phyloP scores from a whole-genome alignment of 2,888 invertebrate genomes.

The Lottia gigantea region DNA sequence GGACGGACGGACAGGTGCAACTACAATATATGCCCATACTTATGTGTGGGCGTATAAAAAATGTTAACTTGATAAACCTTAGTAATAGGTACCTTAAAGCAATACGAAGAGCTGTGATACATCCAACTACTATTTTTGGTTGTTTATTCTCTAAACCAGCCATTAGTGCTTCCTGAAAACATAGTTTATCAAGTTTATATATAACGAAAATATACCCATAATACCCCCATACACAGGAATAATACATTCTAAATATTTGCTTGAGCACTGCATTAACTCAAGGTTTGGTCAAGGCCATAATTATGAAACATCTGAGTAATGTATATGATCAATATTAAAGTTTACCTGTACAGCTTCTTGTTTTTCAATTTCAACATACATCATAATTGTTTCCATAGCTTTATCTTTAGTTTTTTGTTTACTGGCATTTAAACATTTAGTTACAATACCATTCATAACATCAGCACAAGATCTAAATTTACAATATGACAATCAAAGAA shows the following conservation, averaged over 20 bases:
- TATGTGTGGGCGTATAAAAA: too few species aligned
- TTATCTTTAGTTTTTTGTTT: conserved; percentile 92
- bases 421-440: conserved; percentile 92
- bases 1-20: too few species aligned
- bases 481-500: too few species aligned
- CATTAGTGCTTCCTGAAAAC: conserved; percentile 81
- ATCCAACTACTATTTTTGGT: conserved; percentile 92
- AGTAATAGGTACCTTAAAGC: conserved; percentile 73
- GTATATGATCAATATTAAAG: too few species aligned
- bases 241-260: too few species aligned
- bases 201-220: too few species aligned
- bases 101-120: conserved; percentile 79
- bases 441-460: conserved; percentile 87
- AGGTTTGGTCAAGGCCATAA: too few species aligned
- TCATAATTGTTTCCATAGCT: conserved; percentile 86
- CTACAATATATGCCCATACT: too few species aligned
- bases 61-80: too few species aligned
- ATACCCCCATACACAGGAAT: too few species aligned
- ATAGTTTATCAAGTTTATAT: background rate
- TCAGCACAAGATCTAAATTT: conserved; percentile 81
- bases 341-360: conserved; percentile 80
- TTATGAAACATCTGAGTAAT: too few species aligned
- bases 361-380: conserved; percentile 97
- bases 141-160: conserved; percentile 96
- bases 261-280: too few species aligned